Percentiles rank a stretch among this genome's conserved stretches.
Conservation (phyloP, 1,140 invertebrate genomes). For the Gyrodactylus bullatarudis region DNA sequence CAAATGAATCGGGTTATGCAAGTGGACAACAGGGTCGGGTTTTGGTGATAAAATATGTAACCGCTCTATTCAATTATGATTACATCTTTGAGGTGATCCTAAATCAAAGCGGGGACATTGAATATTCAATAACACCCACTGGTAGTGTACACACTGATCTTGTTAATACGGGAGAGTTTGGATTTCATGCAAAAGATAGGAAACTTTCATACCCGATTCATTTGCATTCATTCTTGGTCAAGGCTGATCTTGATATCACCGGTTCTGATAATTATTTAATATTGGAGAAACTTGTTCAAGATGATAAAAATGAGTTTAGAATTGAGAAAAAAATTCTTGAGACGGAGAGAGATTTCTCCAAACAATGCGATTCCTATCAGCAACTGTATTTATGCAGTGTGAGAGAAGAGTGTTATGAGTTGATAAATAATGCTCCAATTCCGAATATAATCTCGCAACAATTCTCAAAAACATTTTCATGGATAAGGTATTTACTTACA, state of each 20-base stretch:
- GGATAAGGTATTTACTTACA: neutral
- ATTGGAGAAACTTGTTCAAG: neutral
- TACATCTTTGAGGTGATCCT: constrained; percentile 2
- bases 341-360: too few species aligned
- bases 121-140: neutral
- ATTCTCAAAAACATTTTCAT: neutral
- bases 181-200: neutral
- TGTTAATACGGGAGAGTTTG: neutral
- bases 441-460: neutral
- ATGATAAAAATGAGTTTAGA: neutral
- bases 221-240: neutral
- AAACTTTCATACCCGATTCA: neutral
- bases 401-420: neutral
- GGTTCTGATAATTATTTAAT: neutral
- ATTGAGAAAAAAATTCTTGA: too few species aligned
- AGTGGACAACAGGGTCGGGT: neutral
- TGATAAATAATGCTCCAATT: neutral
- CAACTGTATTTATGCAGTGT: too few species aligned
- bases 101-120: constrained; percentile 1
- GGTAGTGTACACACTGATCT: neutral
- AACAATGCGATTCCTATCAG: too few species aligned
- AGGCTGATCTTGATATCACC: neutral
- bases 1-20: neutral
- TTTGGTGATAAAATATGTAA: neutral
- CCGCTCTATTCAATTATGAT: constrained; percentile 1